Conservation (phyloP, 2,888 invertebrate genomes). For the Leucoma salicis region DNA sequence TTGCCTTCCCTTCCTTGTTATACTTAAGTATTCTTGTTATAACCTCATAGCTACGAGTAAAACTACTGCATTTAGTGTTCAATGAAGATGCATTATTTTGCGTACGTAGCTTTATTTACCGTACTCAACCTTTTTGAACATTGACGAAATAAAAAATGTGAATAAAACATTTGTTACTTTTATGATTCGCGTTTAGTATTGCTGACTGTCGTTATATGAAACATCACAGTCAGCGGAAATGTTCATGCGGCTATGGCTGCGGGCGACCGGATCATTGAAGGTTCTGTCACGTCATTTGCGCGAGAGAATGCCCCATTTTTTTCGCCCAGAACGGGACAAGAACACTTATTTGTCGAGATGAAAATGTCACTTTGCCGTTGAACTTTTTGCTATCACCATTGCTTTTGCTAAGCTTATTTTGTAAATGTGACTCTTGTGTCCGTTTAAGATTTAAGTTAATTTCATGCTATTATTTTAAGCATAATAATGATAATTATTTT, state of each 20-base stretch:
- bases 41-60: too few species aligned
- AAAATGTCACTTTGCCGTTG: slow-evolving; percentile 41
- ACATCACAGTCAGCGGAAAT: slow-evolving; percentile 44
- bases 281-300: slow-evolving; percentile 45
- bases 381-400: slow-evolving; percentile 31
- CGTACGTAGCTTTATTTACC: too few species aligned
- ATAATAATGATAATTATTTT: too few species aligned
- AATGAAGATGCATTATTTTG: too few species aligned
- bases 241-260: slow-evolving; percentile 41
- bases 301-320: slow-evolving; percentile 37
- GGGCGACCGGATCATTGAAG: slow-evolving; percentile 48
- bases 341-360: slow-evolving; percentile 42
- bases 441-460: too few species aligned
- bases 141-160: slow-evolving; percentile 14
- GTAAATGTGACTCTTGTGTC: slow-evolving; percentile 7
- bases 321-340: slow-evolving; percentile 35
- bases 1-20: too few species aligned
- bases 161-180: slow-evolving; percentile 24
- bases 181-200: slow-evolving; percentile 39
- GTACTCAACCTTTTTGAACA: too few species aligned
- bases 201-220: slow-evolving; percentile 40
- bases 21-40: too few species aligned
- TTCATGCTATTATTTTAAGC: too few species aligned
- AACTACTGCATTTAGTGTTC: too few species aligned
- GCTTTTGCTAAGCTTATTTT: slow-evolving; percentile 32